A percentile compares a stretch with the other conserved stretches of the same genome.
Conservation (phyloP, 2,888 invertebrate genomes). For the Polydrusus tereticollis region DNA sequence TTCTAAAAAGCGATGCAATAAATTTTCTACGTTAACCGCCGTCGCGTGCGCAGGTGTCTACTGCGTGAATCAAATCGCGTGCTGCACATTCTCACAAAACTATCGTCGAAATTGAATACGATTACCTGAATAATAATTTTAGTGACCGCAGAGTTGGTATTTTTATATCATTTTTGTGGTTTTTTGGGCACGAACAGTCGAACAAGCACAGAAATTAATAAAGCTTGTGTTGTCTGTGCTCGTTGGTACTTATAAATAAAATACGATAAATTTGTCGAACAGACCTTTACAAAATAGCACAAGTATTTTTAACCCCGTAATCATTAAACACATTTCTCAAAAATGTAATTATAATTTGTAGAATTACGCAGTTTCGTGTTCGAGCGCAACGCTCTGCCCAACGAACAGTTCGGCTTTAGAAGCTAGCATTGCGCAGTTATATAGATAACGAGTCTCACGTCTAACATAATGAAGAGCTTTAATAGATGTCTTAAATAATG, state of each 20-base stretch:
- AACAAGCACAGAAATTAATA: slow-evolving; percentile 20
- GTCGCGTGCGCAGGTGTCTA: slow-evolving; percentile 14
- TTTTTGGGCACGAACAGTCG: slow-evolving; percentile 2
- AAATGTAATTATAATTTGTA: too few relatives aligned
- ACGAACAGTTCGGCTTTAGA: too few relatives aligned
- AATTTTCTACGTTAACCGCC: slow-evolving; percentile 7
- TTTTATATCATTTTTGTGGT: slow-evolving; percentile 21
- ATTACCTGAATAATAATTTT: slow-evolving; percentile 39
- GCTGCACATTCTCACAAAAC: slow-evolving; percentile 22
- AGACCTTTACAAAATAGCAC: too few relatives aligned
- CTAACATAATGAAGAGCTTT: too few relatives aligned
- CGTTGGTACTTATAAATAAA: not conserved
- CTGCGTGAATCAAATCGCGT: slow-evolving; percentile 23
- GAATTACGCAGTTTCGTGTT: too few relatives aligned
- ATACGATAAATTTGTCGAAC: not conserved
- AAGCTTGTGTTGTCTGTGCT: not conserved
- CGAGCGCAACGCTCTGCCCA: too few relatives aligned
- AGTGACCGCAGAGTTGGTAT: slow-evolving; percentile 25
- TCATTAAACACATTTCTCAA: too few relatives aligned
- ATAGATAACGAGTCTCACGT: too few relatives aligned
- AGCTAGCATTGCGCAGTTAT: too few relatives aligned
- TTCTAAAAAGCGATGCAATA: slow-evolving; percentile 5
- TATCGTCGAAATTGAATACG: slow-evolving; percentile 39
- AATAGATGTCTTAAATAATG: too few relatives aligned
- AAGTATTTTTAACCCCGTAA: too few relatives aligned